Evolutionary conservation across 1,140 invertebrate genomes (phyloP).

Genomic region (Bombus soroeensis): DNA sequence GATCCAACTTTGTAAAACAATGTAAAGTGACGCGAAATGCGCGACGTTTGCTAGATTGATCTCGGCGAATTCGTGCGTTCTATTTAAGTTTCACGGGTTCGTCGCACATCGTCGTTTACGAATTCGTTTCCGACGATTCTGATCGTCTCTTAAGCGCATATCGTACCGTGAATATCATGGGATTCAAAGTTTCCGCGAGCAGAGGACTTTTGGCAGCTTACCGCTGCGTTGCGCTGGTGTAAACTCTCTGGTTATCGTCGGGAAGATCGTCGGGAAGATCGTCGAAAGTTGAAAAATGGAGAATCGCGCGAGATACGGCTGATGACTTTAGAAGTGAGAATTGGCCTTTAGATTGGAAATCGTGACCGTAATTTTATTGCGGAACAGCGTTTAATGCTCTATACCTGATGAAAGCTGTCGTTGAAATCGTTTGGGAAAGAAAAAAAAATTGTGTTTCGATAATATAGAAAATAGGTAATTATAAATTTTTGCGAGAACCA

Average conservation of each 20-base stretch:
- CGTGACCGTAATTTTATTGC: too few species aligned
- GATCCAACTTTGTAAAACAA: too few species aligned
- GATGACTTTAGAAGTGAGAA: background rate
- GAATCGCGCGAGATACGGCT: too few species aligned
- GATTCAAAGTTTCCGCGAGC: conserved; percentile 33
- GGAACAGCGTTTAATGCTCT: too few species aligned
- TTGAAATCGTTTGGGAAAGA: too few species aligned
- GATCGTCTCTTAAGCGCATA: background rate
- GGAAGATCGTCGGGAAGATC: too few species aligned
- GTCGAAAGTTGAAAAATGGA: background rate
- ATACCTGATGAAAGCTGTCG: too few species aligned
- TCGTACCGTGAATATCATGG: background rate
- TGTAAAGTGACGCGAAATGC: too few species aligned
- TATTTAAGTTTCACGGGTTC: conserved; percentile 25
- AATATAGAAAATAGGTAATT: too few species aligned
- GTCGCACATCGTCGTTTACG: background rate
- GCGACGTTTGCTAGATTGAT: conserved; percentile 8
- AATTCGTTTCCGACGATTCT: background rate
- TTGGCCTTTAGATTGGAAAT: background rate
- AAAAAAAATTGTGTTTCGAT: too few species aligned
- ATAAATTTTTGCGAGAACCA: too few species aligned
- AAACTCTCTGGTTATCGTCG: background rate
- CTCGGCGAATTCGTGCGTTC: background rate
- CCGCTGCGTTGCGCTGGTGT: too few species aligned
- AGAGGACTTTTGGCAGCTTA: background rate